These are phyloP conservation scores for Amiota communis DNA, from an alignment of 2,888 invertebrate genomes.

Conservation along the genomic window DNA sequence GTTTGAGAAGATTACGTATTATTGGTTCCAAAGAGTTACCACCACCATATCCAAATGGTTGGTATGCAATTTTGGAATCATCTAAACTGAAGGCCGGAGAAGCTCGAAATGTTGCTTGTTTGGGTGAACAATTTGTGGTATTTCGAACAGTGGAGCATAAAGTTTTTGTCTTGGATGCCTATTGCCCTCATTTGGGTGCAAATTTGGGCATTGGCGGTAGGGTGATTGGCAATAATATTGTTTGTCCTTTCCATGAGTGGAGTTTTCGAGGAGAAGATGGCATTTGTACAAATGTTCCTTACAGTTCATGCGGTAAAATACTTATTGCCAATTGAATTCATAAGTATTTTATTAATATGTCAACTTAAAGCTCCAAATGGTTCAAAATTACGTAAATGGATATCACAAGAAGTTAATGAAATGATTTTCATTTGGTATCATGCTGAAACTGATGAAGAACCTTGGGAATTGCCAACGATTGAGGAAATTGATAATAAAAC, in stretches of 20 bases:
- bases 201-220: constrained; percentile 87
- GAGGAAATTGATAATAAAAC: constrained; percentile 75
- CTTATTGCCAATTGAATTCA: neutral
- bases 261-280: constrained; percentile 84
- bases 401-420: constrained; percentile 80
- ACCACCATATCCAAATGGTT: constrained; percentile 91
- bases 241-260: constrained; percentile 95
- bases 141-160: constrained; percentile 79
- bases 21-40: constrained; percentile 79
- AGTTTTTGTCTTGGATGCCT: constrained; percentile 85
- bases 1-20: constrained; percentile 75
- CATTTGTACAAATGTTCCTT: constrained; percentile 83
- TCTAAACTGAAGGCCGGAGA: constrained; percentile 75
- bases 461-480: constrained; percentile 80
- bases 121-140: constrained; percentile 83
- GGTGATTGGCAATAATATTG: constrained; percentile 84
- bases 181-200: constrained; percentile 93
- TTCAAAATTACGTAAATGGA: constrained; percentile 82
- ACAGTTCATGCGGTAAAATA: constrained; percentile 75
- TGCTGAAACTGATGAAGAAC: constrained; percentile 78
- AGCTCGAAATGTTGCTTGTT: constrained; percentile 78
- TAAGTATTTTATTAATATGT: no score
- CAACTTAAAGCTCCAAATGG: constrained; percentile 79
- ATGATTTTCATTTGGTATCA: constrained; percentile 89
- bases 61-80: constrained; percentile 87